Percentiles rank a stretch among this genome's conserved stretches.
phyloP scores from a whole-genome alignment of 1,140 invertebrate genomes.

The Drosophila novamexicana region DNA sequence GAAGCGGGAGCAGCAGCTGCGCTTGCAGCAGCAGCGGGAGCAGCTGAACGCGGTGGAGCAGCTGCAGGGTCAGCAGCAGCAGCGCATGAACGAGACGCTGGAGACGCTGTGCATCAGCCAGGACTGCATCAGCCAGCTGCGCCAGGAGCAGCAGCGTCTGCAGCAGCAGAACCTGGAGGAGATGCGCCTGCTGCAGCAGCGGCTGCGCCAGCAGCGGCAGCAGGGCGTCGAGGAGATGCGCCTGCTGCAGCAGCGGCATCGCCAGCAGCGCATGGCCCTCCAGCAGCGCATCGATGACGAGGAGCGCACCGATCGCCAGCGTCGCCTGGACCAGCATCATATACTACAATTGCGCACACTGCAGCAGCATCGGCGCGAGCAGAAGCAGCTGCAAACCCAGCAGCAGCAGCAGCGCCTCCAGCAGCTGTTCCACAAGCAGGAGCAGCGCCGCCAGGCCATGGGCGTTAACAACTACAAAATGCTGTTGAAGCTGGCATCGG shows the following conservation, averaged over 20 bases:
- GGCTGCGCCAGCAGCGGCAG: background rate
- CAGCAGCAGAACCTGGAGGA: background rate
- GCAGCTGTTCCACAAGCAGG: background rate
- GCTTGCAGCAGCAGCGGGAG: background rate
- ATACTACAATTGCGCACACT: background rate
- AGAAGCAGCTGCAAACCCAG: background rate
- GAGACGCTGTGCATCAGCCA: background rate
- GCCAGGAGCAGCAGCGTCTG: background rate
- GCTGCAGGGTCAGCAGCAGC: background rate
- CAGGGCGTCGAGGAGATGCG: background rate
- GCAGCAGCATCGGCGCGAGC: conserved; percentile 1
- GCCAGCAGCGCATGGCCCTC: background rate
- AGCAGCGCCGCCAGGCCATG: background rate
- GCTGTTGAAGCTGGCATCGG: background rate
- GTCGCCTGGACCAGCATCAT: background rate
- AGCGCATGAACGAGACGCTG: background rate
- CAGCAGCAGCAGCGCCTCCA: background rate
- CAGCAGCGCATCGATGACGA: background rate
- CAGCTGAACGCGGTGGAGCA: background rate
- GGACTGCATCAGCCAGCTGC: background rate
- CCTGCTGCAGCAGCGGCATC: background rate
- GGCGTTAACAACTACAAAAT: background rate
- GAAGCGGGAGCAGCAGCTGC: background rate
- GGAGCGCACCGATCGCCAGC: background rate
- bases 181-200: background rate